Base-by-base conservation (phyloP, 2,113 vertebrate species). In the Macquaria ambigua region DNA sequence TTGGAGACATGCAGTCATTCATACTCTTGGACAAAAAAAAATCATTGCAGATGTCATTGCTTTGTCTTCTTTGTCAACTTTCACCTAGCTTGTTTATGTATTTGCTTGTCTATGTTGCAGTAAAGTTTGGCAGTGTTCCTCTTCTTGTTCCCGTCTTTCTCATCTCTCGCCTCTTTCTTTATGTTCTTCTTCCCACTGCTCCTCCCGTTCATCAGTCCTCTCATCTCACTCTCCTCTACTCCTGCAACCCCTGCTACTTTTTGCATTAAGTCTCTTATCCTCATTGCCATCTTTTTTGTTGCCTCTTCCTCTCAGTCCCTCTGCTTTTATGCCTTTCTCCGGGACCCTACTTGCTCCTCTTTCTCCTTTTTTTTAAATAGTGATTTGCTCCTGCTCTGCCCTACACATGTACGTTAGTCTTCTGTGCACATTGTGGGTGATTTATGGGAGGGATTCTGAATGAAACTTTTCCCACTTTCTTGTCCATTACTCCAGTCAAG, bases 401-500 rank as follows among this genome's bases (percentile, higher is more conserved):
- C n/a, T 28, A 34, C 28, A 37, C 0, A 2, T 77, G 1, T 20
- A 25, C 59, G 82, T 63, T 52, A 55, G 71, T 67, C 46, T 15
- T 53, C 25, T 71, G 23, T 71, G 63, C 15, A 41, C 23, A 14
- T 8, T 67, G 34, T 8, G 50, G 62, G n/a, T 68, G 75, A 84
- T 75, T 64, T 76, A 66, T 48, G 23, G 39, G 39, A 46, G 23
- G 43, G 43, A 63, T 81, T 75, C 41, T 20, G 43, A 81, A 87
- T 67, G 70, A 55, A 52, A 74, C 64, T 72, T 61, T 75, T 52
- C 1, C 62, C 39, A 16, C 41, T 50, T 78, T 78, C 20, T 5
- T 75, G 34, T 74, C 67, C 72, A 80, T 85, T 64, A 58, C 41
- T 77, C 39, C 37, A 86, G 68, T 71, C 70, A 87, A 76, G 88